Conservation (phyloP, 35 echinoderm and acorn worm genomes). For the Anneissia japonica region DNA sequence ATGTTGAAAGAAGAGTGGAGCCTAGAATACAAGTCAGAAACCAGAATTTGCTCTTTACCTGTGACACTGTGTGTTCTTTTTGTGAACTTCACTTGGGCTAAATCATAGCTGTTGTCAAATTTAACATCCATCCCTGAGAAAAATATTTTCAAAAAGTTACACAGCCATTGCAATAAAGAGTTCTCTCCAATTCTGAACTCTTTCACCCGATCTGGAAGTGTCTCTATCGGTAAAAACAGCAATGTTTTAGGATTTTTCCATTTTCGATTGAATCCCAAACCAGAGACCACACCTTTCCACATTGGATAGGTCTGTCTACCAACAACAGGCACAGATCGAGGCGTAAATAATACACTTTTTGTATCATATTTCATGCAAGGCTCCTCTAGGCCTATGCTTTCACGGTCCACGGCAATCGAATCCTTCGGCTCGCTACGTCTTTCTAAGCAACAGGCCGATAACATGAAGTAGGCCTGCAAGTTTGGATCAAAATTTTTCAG, state of each 20-base stretch:
- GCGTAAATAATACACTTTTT: constrained; percentile 8
- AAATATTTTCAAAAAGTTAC: constrained; percentile 47
- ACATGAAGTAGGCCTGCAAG: constrained; percentile 31
- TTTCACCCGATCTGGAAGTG: constrained; percentile 12
- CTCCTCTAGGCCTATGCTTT: not conserved
- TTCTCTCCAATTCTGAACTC: constrained; percentile 25
- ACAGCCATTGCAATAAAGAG: constrained; percentile 45
- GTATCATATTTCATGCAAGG: not conserved
- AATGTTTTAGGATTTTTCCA: constrained; percentile 39
- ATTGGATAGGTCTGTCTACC: constrained; percentile 81
- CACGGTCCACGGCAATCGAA: not conserved
- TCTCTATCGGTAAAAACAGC: constrained; percentile 68
- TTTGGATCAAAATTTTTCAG: constrained; percentile 44
- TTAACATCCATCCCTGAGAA: constrained; percentile 61
- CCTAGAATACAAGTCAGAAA: constrained; percentile 64
- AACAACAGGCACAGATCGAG: constrained; percentile 30
- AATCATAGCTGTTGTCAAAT: constrained; percentile 27
- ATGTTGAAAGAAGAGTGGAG: constrained; percentile 35
- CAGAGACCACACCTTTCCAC: constrained; percentile 71
- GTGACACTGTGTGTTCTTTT: constrained; percentile 54
- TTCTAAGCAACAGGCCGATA: constrained; percentile 10
- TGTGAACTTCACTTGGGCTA: constrained; percentile 14
- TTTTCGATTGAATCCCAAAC: constrained; percentile 27
- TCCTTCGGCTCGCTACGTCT: not conserved
- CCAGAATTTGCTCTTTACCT: constrained; percentile 61